Base-by-base conservation (phyloP, 2,888 invertebrate species). In the Meiosimyza decipiens region DNA sequence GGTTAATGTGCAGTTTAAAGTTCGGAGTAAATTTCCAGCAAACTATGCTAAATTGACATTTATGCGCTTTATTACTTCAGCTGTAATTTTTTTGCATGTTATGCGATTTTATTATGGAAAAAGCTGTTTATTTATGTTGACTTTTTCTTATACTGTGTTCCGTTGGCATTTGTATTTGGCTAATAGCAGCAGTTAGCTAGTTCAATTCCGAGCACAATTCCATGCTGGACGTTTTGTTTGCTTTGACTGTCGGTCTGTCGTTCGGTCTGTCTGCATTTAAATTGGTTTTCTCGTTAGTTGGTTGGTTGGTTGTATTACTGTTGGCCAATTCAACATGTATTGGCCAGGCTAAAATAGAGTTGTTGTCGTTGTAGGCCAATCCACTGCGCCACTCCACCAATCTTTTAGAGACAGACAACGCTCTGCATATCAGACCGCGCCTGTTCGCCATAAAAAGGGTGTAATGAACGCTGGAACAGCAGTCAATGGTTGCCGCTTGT, bases 221-320 rank as follows among this genome's bases (percentile, higher is more conserved):
- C 55, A 49, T 16, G 40, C 55, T n/a, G 55, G 16, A 33, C 16
- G 12, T n/a, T 47, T 55, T 55, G 47, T 40, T 40, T 40, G 28
- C 28, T 28, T 28, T 28, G 3, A 28, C 28, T 16, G 54, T 28
- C 28, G 64, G 51, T 52, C 13, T 9, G 51, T 52, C 11, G 1
- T 60, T 50, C n/a, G n/a, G n/a, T n/a, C 50, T 49, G 49, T 63
- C 62, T 62, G 55, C 28, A 69, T 33, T 62, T 69, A 62, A 52
- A 60, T 51, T 69, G 69, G 52, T 50, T 68, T 68, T 50, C 69
- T 69, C 68, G 68, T 69, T 60, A 60, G 59, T 69, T 69, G 69
- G 69, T 62, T 69, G 69, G 69, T 40, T 18, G 60, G n/a, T 16
- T n/a, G 16, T 28, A 16, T 9, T 15, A 59, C 28, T 22, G 12